Percentiles rank a stretch among this genome's conserved stretches.
phyloP scores from a whole-genome alignment of 2,113 vertebrate species.

The Alosa alosa region DNA sequence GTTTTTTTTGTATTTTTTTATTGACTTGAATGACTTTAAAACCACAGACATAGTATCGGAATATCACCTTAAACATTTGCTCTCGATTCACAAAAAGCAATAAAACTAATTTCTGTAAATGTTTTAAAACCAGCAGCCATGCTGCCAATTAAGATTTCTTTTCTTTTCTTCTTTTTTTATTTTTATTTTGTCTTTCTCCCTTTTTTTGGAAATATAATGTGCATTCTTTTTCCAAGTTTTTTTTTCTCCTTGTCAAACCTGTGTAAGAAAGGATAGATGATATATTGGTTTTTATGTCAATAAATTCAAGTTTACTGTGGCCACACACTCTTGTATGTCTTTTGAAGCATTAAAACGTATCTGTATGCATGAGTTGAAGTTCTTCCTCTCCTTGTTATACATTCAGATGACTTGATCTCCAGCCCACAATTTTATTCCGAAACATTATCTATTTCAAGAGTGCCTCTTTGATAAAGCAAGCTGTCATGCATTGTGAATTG shows the following conservation, averaged over 20 bases:
- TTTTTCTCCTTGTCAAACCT: constrained; percentile 78
- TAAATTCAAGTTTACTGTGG: constrained; percentile 93
- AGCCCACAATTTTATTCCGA: constrained; percentile 50
- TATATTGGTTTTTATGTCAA: constrained; percentile 87
- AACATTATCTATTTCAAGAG: constrained; percentile 47
- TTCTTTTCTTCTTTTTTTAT: constrained; percentile 56
- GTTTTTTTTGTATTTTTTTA: constrained; percentile 62
- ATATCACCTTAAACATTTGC: constrained; percentile 49
- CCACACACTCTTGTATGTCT: constrained; percentile 81
- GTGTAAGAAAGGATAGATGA: constrained; percentile 84
- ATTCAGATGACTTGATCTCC: constrained; percentile 62
- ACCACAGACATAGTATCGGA: constrained; percentile 29
- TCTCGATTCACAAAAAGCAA: constrained; percentile 45
- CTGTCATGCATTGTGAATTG: constrained; percentile 69
- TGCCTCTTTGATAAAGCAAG: constrained; percentile 50
- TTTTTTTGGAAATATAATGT: constrained; percentile 66
- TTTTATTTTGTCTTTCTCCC: constrained; percentile 64
- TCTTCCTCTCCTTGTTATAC: constrained; percentile 69
- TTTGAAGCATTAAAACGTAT: constrained; percentile 83
- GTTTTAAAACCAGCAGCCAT: constrained; percentile 64
- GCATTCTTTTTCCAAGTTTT: not conserved
- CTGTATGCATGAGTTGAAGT: constrained; percentile 82
- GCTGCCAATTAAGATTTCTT: constrained; percentile 57
- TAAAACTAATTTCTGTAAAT: constrained; percentile 62
- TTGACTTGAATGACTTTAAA: constrained; percentile 80